Evolutionary conservation across 2,888 invertebrate species (phyloP).

Genomic region (Eupithecia centaureata): DNA sequence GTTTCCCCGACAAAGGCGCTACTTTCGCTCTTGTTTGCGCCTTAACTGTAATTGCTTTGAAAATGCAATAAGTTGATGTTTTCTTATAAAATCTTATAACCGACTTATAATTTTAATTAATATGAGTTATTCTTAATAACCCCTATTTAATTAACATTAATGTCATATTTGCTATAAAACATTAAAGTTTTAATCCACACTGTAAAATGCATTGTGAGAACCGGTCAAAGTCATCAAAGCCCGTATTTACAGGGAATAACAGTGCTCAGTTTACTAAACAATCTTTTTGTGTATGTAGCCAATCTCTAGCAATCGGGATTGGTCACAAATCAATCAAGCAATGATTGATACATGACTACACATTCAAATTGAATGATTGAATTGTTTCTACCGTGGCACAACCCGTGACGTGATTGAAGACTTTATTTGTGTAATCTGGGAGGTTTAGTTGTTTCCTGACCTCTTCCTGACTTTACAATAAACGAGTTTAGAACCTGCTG

Average conservation of each 20-base stretch:
- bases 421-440: background rate
- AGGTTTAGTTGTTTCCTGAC: background rate
- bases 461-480: background rate
- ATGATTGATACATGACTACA: slow-evolving; percentile 48
- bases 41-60: no score
- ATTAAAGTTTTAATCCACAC: no score
- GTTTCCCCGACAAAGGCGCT: no score
- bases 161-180: no score
- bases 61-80: no score
- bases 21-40: no score
- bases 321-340: slow-evolving; percentile 48
- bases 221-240: background rate
- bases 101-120: no score
- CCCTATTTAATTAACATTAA: no score
- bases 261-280: slow-evolving; percentile 4
- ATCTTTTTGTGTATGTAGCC: background rate
- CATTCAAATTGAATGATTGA: background rate
- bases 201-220: background rate
- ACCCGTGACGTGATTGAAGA: background rate
- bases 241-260: background rate
- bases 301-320: slow-evolving; percentile 12
- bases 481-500: background rate
- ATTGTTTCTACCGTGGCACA: background rate
- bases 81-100: no score
- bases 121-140: no score